Percentiles rank a stretch among this genome's conserved stretches.
Evolutionary conservation across 2,888 invertebrate genomes (phyloP).

Genomic region (Sepiola atlantica): DNA sequence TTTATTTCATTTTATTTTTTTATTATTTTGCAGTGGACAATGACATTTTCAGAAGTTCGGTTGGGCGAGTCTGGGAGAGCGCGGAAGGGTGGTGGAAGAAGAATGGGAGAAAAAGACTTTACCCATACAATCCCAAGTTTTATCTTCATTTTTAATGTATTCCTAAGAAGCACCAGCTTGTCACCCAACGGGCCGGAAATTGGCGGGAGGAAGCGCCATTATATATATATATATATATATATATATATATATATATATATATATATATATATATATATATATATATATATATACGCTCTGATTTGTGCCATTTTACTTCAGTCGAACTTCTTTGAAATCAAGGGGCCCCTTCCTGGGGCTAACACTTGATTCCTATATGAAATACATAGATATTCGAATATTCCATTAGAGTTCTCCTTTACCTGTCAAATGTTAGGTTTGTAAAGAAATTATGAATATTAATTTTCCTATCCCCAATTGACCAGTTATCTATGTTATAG

Average conservation of each 20-base stretch:
- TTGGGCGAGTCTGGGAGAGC: background rate
- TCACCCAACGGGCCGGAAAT: background rate
- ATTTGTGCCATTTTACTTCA: no score
- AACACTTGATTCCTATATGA: no score
- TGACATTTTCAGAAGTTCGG: background rate
- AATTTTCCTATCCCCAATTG: no score
- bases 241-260: background rate
- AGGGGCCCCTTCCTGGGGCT: no score
- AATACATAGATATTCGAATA: no score
- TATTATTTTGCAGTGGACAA: background rate
- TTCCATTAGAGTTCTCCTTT: no score
- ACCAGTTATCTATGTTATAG: no score
- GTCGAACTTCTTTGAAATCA: no score
- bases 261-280: background rate
- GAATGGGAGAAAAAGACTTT: background rate
- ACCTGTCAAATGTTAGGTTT: no score
- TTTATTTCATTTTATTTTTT: background rate
- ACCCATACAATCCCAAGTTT: background rate
- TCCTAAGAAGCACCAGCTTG: background rate
- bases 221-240: no score
- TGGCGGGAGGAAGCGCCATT: background rate
- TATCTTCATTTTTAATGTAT: conserved; percentile 32
- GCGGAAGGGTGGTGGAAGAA: no score
- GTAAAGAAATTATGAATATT: no score
- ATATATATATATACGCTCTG: background rate